A percentile compares a stretch with the other conserved stretches of the same genome.
Conservation (phyloP, 2,888 invertebrate species). For the Apodemia mormo region DNA sequence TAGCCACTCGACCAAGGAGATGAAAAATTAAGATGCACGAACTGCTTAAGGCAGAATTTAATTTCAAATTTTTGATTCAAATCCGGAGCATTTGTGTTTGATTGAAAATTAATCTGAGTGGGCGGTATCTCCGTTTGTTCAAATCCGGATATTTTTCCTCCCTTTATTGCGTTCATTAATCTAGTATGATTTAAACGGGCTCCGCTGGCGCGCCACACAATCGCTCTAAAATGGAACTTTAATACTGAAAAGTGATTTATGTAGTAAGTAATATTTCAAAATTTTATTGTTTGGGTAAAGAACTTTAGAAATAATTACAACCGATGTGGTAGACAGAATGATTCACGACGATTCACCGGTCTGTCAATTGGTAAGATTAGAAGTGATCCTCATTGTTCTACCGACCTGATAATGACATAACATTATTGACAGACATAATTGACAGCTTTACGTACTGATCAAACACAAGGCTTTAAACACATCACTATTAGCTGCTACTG, state of each 20-base stretch:
- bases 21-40: not conserved
- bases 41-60: not conserved
- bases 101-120: constrained; percentile 3
- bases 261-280: not conserved
- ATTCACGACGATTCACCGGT: too few species aligned
- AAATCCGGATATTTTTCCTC: constrained; percentile 18
- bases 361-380: too few species aligned
- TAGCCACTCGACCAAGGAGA: too few species aligned
- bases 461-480: too few species aligned
- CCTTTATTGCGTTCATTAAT: constrained; percentile 33
- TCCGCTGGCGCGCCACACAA: constrained; percentile 21
- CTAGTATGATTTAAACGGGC: constrained; percentile 30
- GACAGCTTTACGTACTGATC: too few species aligned
- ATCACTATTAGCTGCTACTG: too few species aligned
- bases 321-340: too few species aligned
- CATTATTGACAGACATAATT: too few species aligned
- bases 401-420: too few species aligned
- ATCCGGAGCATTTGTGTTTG: not conserved
- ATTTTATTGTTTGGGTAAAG: too few species aligned
- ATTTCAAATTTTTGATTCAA: not conserved
- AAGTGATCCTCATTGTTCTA: too few species aligned
- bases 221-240: constrained; percentile 28
- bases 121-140: constrained; percentile 1
- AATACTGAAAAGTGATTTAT: constrained; percentile 30
- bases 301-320: too few species aligned